Base-by-base conservation (phyloP, 2,113 vertebrate species). In the Gymnogyps californianus region DNA sequence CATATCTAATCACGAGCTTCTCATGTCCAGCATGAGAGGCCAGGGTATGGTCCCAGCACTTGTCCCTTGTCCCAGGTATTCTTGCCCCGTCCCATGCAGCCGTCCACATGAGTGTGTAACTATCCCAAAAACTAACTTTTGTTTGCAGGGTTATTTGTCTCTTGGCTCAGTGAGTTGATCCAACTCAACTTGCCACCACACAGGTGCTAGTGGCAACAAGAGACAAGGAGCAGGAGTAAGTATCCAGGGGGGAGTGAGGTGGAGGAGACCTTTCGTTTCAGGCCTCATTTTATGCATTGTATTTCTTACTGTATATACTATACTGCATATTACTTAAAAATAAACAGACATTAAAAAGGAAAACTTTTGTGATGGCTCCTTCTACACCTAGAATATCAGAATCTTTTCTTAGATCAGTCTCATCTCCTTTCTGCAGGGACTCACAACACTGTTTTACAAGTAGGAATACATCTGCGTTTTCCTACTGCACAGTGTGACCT, bases 61-160 rank as follows among this genome's bases (percentile, higher is more conserved):
- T 59, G 7, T 26, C 40, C 16, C 28, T 42, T 75, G 19, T 69
- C 32, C 31, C 7, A 62, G 25, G 3, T 65, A 18, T 61, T 86
- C 42, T 38, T 83, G 7, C 26, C 20, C 34, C 0, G 0, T 36
- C 9, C 25, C 18, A 16, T 34, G 13, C 7, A 25, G 7, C 10
- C 9, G 10, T 47, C n/a, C 8, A 0, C 40, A 47, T 0, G 2
- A 51, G n/a, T 2, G 2, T 13, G 8, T 15, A 71, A 31, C 72
- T 67, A 10, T 42, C 20, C 6, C 14, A 6, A 46, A 49, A 38
- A 12, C 8, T 20, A 31, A 3, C 22, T 31, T 66, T 54, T 59
- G 13, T 83, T 74, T 59, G 2, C 38, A 51, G 64, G 10, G 9
- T 74, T 81, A 34, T 34, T n/a, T 38, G 6, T 77, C 51, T 81